These are phyloP conservation scores for Drosophila mimetica DNA, from an alignment of 2,888 invertebrate genomes.

Conservation along the genomic window DNA sequence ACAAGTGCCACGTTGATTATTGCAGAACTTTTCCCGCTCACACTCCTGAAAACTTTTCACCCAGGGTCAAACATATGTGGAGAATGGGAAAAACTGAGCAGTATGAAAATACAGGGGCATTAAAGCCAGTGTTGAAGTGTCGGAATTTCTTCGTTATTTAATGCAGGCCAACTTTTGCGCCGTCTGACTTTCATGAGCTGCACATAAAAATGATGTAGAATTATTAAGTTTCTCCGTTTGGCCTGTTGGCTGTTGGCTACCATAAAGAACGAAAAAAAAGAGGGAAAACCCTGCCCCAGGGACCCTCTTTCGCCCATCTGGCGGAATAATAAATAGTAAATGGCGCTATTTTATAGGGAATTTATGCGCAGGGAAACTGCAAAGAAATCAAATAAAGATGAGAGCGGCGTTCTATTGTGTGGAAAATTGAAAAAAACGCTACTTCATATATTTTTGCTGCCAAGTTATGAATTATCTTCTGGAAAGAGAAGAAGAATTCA, in stretches of 20 bases:
- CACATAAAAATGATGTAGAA: slow-evolving; percentile 65
- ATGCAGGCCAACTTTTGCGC: slow-evolving; percentile 20
- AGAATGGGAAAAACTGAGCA: slow-evolving; percentile 2
- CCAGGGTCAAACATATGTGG: slow-evolving; percentile 7
- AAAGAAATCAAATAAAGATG: slow-evolving; percentile 18
- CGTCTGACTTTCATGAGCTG: slow-evolving; percentile 4
- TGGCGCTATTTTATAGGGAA: slow-evolving; percentile 66
- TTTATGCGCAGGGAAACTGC: slow-evolving; percentile 59
- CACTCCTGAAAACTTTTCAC: slow-evolving; percentile 13
- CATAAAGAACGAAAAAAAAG: slow-evolving; percentile 43
- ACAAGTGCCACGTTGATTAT: slow-evolving; percentile 43
- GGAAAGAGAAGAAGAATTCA: no score
- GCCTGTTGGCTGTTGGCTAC: slow-evolving; percentile 14
- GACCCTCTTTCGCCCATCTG: slow-evolving; percentile 10
- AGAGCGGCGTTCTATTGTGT: slow-evolving; percentile 8
- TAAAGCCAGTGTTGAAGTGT: slow-evolving; percentile 16
- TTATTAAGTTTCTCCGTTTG: slow-evolving; percentile 65
- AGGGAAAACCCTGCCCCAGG: slow-evolving; percentile 2
- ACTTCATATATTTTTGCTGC: not conserved
- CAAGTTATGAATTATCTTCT: not conserved
- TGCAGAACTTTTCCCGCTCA: slow-evolving; percentile 50
- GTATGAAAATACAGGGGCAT: not conserved
- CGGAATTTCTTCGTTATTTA: slow-evolving; percentile 14
- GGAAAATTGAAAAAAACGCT: slow-evolving; percentile 15
- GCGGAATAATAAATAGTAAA: slow-evolving; percentile 68